Percentiles rank a stretch among this genome's conserved stretches.
phyloP scores from a whole-genome alignment of 2,797 vertebrate species.

The Rhinoraja longicauda region DNA sequence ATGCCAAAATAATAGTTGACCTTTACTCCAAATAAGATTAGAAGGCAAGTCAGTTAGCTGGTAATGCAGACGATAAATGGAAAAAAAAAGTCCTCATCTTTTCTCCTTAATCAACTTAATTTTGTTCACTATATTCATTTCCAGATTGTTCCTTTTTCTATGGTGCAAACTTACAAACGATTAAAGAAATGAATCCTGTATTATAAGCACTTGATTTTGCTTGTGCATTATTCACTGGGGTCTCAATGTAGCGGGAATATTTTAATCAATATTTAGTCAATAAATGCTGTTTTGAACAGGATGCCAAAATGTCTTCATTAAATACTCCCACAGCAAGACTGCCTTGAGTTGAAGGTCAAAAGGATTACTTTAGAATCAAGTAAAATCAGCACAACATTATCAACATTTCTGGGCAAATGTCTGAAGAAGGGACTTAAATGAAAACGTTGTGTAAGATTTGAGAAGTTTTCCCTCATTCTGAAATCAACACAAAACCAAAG shows the following conservation, averaged over 20 bases:
- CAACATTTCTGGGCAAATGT: neutral
- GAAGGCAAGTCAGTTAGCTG: neutral
- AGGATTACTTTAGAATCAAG: neutral
- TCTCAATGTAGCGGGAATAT: neutral
- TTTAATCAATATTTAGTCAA: neutral
- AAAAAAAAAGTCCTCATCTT: neutral
- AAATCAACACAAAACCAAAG: no score
- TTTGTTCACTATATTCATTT: neutral
- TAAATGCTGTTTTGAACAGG: neutral
- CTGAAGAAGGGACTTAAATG: no score
- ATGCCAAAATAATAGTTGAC: no score
- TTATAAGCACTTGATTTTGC: neutral
- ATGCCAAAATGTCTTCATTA: neutral
- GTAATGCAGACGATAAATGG: neutral
- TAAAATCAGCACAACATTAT: neutral
- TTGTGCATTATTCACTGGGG: neutral
- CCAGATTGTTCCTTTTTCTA: neutral
- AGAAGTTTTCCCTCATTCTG: no score
- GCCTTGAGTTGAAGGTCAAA: neutral
- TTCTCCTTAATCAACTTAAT: neutral
- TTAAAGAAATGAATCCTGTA: no score
- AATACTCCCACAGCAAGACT: neutral
- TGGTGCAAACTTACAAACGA: neutral
- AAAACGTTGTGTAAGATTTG: no score
- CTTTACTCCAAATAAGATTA: neutral